phyloP scores from a whole-genome alignment of 64 coral and sea anemone species.

The Actinia tenebrosa region DNA sequence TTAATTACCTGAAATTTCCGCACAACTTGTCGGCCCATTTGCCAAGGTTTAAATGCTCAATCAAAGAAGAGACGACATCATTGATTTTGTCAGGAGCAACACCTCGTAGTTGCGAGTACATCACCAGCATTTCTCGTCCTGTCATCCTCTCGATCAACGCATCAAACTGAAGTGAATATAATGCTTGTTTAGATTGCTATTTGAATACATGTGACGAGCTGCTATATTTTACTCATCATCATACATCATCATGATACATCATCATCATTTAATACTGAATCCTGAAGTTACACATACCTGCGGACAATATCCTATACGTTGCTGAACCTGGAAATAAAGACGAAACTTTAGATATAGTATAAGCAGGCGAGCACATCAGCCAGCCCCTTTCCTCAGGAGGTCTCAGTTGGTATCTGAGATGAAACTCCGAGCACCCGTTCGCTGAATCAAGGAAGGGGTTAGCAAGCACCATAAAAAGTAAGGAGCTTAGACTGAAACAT shows the following conservation, averaged over 20 bases:
- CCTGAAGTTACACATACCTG: constrained; percentile 44
- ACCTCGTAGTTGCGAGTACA: constrained; percentile 79
- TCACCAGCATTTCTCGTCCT: constrained; percentile 89
- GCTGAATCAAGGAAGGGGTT: too few species aligned
- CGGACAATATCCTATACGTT: constrained; percentile 93
- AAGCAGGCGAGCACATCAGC: too few species aligned
- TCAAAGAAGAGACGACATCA: constrained; percentile 56
- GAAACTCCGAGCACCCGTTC: too few species aligned
- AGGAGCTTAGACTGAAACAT: too few species aligned
- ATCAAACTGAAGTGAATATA: constrained; percentile 64
- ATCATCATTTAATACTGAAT: too few species aligned
- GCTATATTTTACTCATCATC: too few species aligned
- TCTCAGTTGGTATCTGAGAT: too few species aligned
- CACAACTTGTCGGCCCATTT: constrained; percentile 97
- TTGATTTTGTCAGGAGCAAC: constrained; percentile 58
- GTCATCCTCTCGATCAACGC: constrained; percentile 82
- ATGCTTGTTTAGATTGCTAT: background rate
- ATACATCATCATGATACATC: too few species aligned
- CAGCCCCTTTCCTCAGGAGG: too few species aligned
- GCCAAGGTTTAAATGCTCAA: constrained; percentile 73
- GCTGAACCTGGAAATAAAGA: constrained; percentile 69
- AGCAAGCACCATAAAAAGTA: too few species aligned
- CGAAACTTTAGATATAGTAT: background rate
- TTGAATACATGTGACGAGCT: too few species aligned
- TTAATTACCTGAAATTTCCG: constrained; percentile 82